phyloP scores from a whole-genome alignment of 1,140 invertebrate species.

The Ericerus pela region DNA sequence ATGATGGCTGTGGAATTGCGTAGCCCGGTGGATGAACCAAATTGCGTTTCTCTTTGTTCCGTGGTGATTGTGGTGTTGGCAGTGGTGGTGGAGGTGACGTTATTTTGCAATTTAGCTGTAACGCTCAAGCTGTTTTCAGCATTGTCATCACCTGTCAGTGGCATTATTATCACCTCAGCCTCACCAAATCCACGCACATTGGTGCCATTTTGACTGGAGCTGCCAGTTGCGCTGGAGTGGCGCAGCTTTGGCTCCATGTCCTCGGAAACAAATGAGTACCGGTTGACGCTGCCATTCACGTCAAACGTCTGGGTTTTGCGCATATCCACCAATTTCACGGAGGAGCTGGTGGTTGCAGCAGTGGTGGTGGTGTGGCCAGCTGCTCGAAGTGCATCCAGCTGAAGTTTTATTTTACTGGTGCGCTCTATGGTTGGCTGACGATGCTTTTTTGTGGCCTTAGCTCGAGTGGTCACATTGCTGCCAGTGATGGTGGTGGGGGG shows the following conservation, averaged over 20 bases:
- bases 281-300: background rate
- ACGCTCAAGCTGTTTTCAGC: background rate
- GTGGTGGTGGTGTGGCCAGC: background rate
- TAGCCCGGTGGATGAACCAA: background rate
- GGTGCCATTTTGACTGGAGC: background rate
- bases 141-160: background rate
- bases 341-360: background rate
- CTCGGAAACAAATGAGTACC: background rate
- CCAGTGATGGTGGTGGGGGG: background rate
- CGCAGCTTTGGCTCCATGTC: background rate
- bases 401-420: background rate
- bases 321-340: no score
- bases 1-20: background rate
- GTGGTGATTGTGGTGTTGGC: background rate
- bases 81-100: background rate
- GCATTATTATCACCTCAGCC: conserved; percentile 6
- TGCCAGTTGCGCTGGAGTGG: background rate
- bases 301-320: no score
- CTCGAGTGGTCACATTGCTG: no score
- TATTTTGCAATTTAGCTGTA: background rate
- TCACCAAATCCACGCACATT: background rate
- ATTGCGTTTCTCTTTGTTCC: no score
- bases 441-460: background rate
- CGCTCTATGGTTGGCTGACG: background rate
- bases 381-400: background rate